Conservation (phyloP, 64 coral and sea anemone genomes). For the Orbicella faveolata region DNA sequence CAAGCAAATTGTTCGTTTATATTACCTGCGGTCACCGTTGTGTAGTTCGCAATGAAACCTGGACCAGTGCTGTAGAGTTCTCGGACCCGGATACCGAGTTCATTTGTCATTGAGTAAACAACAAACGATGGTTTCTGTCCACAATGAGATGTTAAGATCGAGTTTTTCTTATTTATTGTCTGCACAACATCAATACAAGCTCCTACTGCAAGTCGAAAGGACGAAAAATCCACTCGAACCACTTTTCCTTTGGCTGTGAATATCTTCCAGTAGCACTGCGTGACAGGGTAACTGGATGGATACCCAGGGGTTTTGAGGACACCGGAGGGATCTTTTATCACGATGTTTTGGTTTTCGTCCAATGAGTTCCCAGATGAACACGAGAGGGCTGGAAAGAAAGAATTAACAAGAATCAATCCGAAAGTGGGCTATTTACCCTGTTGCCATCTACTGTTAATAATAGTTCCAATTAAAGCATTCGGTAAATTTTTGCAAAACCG, state of each 20-base stretch:
- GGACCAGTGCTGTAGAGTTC: not conserved
- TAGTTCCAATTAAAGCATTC: too few relatives aligned
- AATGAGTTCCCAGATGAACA: conserved; percentile 10
- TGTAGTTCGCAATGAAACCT: conserved; percentile 39
- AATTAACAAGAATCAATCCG: not conserved
- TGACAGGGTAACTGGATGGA: conserved; percentile 2
- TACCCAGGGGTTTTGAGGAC: conserved; percentile 15
- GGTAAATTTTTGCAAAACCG: too few relatives aligned
- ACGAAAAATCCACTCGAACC: conserved; percentile 6
- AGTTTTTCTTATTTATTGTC: not conserved
- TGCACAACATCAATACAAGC: not conserved
- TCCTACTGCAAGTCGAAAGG: not conserved
- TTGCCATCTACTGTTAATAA: too few relatives aligned
- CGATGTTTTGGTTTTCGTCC: conserved; percentile 10
- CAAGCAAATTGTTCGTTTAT: not conserved
- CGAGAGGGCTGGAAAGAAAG: not conserved
- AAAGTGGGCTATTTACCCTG: too few relatives aligned
- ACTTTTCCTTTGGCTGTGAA: not conserved
- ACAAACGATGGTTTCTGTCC: not conserved
- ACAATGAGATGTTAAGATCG: not conserved
- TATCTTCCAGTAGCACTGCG: conserved; percentile 27
- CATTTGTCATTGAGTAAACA: not conserved
- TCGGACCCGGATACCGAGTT: not conserved
- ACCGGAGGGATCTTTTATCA: not conserved
- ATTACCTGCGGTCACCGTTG: not conserved